Evolutionary conservation across 2,888 invertebrate genomes (phyloP).

Genomic region (Tiliacea citrago): DNA sequence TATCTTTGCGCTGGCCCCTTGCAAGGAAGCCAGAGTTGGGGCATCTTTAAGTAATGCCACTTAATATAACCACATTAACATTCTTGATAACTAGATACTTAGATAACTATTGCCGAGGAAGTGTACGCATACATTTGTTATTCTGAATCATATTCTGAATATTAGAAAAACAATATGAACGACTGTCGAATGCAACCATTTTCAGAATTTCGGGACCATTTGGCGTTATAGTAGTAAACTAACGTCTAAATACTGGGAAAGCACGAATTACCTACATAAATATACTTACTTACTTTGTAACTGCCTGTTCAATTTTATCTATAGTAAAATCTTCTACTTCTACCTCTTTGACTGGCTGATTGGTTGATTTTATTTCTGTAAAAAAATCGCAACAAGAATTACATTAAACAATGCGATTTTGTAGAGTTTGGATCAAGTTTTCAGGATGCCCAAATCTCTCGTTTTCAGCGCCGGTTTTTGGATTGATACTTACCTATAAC

Average conservation of each 20-base stretch:
- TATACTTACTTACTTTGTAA: too few species aligned
- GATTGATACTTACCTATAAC: neutral
- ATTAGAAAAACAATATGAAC: neutral
- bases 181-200: neutral
- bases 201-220: neutral
- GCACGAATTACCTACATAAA: too few species aligned
- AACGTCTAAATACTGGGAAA: too few species aligned
- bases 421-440: neutral
- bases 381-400: too few species aligned
- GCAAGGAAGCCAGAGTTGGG: conserved; percentile 23
- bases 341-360: too few species aligned
- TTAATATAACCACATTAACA: conserved; percentile 41
- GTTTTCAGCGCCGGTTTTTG: neutral
- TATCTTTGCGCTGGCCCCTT: conserved; percentile 50
- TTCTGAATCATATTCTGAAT: neutral
- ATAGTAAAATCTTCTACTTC: too few species aligned
- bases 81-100: conserved; percentile 22
- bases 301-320: too few species aligned
- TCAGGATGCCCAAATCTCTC: neutral
- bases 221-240: neutral
- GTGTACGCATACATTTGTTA: neutral
- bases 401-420: too few species aligned
- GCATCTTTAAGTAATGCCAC: conserved; percentile 42
- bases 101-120: conserved; percentile 10
- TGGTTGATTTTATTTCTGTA: too few species aligned